Evolutionary conservation across 2,113 vertebrate species (phyloP).

Genomic region (Plotosus lineatus): DNA sequence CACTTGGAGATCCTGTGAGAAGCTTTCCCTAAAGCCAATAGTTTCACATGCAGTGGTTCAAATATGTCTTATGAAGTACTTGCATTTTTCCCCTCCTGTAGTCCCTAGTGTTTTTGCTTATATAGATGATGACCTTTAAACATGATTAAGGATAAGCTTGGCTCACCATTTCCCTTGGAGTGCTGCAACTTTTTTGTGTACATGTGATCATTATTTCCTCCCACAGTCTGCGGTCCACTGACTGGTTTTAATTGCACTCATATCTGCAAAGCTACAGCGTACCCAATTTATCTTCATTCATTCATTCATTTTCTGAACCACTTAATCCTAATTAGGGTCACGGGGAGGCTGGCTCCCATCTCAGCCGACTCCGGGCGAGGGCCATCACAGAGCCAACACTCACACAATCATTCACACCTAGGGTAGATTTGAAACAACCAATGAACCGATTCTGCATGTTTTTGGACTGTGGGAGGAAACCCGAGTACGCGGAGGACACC

Average conservation of each 20-base stretch:
- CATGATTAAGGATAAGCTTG: neutral
- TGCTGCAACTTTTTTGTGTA: neutral
- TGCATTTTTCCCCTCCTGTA: neutral
- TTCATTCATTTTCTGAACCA: no score
- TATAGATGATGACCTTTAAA: conserved; percentile 6
- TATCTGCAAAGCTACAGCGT: neutral
- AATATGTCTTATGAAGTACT: neutral
- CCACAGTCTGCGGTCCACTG: conserved; percentile 1
- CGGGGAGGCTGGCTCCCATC: no score
- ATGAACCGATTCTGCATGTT: no score
- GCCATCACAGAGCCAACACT: no score
- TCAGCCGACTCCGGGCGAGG: no score
- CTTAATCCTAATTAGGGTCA: no score
- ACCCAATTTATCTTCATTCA: neutral
- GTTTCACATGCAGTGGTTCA: neutral
- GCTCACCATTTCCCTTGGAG: conserved; percentile 1
- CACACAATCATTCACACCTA: no score
- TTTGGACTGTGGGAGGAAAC: no score
- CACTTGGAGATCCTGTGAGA: neutral
- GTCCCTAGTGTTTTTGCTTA: conserved; percentile 3
- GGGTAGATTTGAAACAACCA: no score
- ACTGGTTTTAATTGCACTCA: neutral
- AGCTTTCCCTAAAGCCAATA: neutral
- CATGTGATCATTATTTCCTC: neutral
- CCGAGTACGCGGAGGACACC: no score